Percentiles rank a stretch among this genome's conserved stretches.
phyloP scores from a whole-genome alignment of 1,140 invertebrate species.

The Camponotus floridanus region DNA sequence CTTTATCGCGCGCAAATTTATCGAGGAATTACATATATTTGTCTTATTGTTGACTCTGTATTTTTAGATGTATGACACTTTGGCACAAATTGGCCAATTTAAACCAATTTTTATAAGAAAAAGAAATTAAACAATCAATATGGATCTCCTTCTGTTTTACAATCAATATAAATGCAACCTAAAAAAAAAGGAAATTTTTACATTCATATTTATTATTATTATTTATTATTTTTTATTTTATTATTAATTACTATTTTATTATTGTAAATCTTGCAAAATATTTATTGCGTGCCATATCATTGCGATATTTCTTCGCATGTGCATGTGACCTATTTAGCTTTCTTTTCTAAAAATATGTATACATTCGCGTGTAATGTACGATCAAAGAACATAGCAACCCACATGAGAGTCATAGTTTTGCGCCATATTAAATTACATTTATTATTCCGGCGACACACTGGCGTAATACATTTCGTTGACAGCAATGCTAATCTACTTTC shows the following conservation, averaged over 20 bases:
- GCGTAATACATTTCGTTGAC: conserved; percentile 46
- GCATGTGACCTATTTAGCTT: background rate
- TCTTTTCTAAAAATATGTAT: conserved; percentile 19
- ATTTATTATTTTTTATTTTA: background rate
- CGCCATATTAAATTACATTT: conserved; percentile 48
- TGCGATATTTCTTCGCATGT: background rate
- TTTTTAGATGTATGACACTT: background rate
- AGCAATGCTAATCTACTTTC: conserved; percentile 55
- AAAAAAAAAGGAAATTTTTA: background rate
- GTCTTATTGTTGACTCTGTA: background rate
- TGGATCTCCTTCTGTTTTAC: background rate
- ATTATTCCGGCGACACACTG: conserved; percentile 41
- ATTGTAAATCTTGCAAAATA: too few species aligned
- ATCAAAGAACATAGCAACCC: conserved; percentile 6
- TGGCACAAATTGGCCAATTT: background rate
- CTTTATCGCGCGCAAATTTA: conserved; percentile 36
- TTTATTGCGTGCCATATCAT: background rate
- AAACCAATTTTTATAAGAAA: background rate
- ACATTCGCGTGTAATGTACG: conserved; percentile 26
- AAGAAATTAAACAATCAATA: background rate
- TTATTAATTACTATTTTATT: conserved; percentile 1
- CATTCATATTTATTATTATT: background rate
- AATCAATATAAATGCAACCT: background rate
- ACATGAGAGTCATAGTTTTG: background rate
- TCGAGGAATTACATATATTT: background rate